Conservation (phyloP, 2,113 vertebrate genomes). For the Lota lota region DNA sequence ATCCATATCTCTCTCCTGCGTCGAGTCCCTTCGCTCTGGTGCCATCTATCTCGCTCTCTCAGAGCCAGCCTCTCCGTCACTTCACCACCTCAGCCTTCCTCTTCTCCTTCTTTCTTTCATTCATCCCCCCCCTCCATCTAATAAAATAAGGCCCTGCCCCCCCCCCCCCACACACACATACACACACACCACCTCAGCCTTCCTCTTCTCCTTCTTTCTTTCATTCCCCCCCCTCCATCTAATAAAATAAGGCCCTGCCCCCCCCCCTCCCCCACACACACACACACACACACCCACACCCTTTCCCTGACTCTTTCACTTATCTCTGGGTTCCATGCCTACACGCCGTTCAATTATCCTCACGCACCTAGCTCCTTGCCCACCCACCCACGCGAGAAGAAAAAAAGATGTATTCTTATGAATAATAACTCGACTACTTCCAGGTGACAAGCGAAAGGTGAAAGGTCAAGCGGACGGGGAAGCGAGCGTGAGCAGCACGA, state of each 20-base stretch:
- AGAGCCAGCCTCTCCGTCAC: slow-evolving; percentile 54
- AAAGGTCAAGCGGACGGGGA: slow-evolving; percentile 49
- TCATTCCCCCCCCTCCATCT: slow-evolving; percentile 58
- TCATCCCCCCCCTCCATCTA: slow-evolving; percentile 59
- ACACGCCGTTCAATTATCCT: slow-evolving; percentile 64
- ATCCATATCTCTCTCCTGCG: slow-evolving; percentile 67
- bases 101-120: slow-evolving; percentile 15
- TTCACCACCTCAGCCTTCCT: slow-evolving; percentile 1
- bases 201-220: slow-evolving; percentile 5
- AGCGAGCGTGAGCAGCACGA: slow-evolving; percentile 33
- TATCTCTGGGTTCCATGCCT: slow-evolving; percentile 65
- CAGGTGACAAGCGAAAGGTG: slow-evolving; percentile 45
- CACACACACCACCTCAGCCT: slow-evolving; percentile 1
- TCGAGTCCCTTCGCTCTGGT: slow-evolving; percentile 58
- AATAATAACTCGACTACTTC: slow-evolving; percentile 24
- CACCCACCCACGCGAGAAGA: slow-evolving; percentile 17
- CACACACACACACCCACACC: slow-evolving; percentile 32
- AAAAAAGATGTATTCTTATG: neutral
- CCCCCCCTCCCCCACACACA: slow-evolving; percentile 20
- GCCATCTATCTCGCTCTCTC: slow-evolving; percentile 67
- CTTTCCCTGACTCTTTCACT: slow-evolving; percentile 64
- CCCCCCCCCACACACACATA: slow-evolving; percentile 46
- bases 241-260: slow-evolving; percentile 51
- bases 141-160: slow-evolving; percentile 50
- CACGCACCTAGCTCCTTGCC: slow-evolving; percentile 55